phyloP scores from a whole-genome alignment of 2,113 vertebrate species.

The Cyprinodon brontotheroides region DNA sequence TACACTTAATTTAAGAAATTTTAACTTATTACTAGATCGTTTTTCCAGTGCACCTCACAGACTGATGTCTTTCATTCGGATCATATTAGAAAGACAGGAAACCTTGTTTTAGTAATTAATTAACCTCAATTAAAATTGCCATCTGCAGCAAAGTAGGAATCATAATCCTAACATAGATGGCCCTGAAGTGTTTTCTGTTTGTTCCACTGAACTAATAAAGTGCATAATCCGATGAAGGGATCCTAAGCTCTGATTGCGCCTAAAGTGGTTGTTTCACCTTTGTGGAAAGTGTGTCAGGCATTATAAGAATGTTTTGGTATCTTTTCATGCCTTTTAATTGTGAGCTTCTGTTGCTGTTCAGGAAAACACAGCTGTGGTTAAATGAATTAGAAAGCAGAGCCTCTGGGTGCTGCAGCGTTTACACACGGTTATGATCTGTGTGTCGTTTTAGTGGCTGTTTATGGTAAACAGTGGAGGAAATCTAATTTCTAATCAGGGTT shows the following conservation, averaged over 20 bases:
- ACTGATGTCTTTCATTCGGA: neutral
- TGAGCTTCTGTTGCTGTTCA: slow-evolving; percentile 58
- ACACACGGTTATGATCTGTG: slow-evolving; percentile 35
- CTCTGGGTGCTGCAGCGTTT: slow-evolving; percentile 62
- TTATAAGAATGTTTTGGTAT: slow-evolving; percentile 72
- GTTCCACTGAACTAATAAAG: slow-evolving; percentile 72
- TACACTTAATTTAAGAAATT: no score
- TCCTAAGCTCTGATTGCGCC: slow-evolving; percentile 70
- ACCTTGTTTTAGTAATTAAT: slow-evolving; percentile 53
- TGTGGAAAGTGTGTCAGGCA: slow-evolving; percentile 72
- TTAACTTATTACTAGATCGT: no score
- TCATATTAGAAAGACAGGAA: slow-evolving; percentile 41
- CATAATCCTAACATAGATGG: slow-evolving; percentile 57
- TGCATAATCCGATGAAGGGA: slow-evolving; percentile 73
- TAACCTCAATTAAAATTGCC: slow-evolving; percentile 34
- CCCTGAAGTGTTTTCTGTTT: slow-evolving; percentile 67
- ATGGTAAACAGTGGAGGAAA: slow-evolving; percentile 39
- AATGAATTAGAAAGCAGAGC: slow-evolving; percentile 71
- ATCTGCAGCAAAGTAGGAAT: slow-evolving; percentile 43
- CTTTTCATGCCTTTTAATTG: slow-evolving; percentile 76
- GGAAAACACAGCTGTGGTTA: slow-evolving; percentile 74
- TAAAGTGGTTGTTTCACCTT: slow-evolving; percentile 75
- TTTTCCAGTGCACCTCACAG: no score
- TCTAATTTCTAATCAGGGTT: slow-evolving; percentile 40
- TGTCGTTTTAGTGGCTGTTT: slow-evolving; percentile 50